Evolutionary conservation across 2,797 vertebrate genomes (phyloP).

Genomic region (Pipistrellus pygmaeus): DNA sequence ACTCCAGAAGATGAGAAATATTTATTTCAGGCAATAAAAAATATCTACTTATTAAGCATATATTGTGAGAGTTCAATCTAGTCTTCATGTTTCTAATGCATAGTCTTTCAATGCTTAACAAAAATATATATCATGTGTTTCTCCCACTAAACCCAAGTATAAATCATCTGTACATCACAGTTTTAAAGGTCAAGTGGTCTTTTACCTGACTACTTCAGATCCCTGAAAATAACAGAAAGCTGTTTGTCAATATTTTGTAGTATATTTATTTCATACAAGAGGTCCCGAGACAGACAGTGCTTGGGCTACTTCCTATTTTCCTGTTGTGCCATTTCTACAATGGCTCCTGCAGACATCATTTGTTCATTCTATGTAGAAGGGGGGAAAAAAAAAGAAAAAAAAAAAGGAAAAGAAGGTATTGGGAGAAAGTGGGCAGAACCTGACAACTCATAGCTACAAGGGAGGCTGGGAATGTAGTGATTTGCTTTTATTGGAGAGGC

Average conservation of each 20-base stretch:
- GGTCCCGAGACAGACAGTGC: neutral
- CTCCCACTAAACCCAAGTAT: neutral
- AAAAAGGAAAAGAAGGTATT: neutral
- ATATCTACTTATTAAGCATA: neutral
- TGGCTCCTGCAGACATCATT: neutral
- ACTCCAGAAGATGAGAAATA: neutral
- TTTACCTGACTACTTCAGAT: neutral
- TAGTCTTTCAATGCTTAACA: neutral
- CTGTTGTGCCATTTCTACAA: neutral
- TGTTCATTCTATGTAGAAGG: neutral
- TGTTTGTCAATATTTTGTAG: neutral
- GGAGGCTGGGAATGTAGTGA: neutral
- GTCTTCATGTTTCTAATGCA: neutral
- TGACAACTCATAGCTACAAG: neutral
- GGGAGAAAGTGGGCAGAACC: neutral
- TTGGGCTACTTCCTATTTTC: neutral
- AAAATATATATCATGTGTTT: neutral
- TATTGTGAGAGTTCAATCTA: neutral
- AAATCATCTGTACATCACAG: neutral
- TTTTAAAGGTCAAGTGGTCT: neutral
- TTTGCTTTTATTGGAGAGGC: neutral
- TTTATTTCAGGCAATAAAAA: neutral
- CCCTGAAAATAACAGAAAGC: neutral
- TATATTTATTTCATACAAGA: neutral
- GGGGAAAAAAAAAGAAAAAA: neutral